Evolutionary conservation across 2,113 vertebrate genomes (phyloP).

Genomic region (Cavia porcellus): DNA sequence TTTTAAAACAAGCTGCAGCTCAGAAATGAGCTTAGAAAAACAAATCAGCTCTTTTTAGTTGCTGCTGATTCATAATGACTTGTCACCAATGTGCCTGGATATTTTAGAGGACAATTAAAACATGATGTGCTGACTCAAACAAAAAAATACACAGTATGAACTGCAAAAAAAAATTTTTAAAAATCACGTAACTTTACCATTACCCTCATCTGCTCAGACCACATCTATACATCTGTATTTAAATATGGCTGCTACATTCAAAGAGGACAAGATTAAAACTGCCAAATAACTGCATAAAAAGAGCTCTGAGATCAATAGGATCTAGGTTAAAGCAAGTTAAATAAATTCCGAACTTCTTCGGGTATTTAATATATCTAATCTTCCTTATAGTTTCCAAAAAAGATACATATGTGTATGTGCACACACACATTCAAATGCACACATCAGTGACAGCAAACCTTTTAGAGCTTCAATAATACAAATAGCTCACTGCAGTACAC

Average conservation of each 20-base stretch:
- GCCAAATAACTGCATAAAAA: not conserved
- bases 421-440: not conserved
- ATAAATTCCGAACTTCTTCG: not conserved
- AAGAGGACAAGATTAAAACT: not conserved
- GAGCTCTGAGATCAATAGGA: not conserved
- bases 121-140: not conserved
- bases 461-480: not conserved
- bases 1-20: slow-evolving; percentile 14
- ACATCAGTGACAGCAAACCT: not conserved
- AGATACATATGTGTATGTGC: too few species aligned
- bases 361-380: not conserved
- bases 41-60: not conserved
- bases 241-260: not conserved
- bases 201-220: not conserved
- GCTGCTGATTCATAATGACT: not conserved
- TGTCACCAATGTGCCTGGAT: not conserved
- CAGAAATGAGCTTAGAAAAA: slow-evolving; percentile 1
- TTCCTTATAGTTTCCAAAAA: not conserved
- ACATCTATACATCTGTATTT: not conserved
- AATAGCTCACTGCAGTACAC: not conserved
- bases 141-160: not conserved
- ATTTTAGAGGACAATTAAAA: slow-evolving; percentile 34
- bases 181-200: not conserved
- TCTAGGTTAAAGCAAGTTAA: not conserved
- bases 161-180: not conserved